phyloP scores from a whole-genome alignment of 1,140 invertebrate species.

The Ylistrum balloti region DNA sequence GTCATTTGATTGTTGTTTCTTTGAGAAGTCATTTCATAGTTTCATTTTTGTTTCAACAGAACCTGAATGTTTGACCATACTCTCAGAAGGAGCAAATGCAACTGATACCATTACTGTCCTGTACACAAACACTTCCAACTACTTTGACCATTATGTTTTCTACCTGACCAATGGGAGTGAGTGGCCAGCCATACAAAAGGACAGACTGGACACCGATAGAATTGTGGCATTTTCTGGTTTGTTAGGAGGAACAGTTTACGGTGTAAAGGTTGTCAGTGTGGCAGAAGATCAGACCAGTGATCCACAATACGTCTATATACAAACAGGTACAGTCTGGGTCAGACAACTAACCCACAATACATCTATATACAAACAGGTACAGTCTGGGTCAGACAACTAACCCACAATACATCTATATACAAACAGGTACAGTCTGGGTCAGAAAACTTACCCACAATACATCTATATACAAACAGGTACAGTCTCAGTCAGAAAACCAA shows the following conservation, averaged over 20 bases:
- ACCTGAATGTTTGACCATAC: conserved; percentile 63
- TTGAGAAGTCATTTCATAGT: too few relatives aligned
- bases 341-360: too few relatives aligned
- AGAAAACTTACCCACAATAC: too few relatives aligned
- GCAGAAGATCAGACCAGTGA: conserved; percentile 69
- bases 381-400: too few relatives aligned
- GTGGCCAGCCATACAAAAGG: conserved; percentile 54
- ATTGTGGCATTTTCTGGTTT: conserved; percentile 68
- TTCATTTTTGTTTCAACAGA: conserved; percentile 61
- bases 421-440: not conserved
- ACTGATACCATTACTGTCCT: conserved; percentile 63
- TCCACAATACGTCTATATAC: conserved; percentile 56
- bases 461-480: too few relatives aligned
- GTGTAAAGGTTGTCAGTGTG: conserved; percentile 66
- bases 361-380: not conserved
- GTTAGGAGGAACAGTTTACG: conserved; percentile 68
- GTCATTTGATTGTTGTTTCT: too few relatives aligned
- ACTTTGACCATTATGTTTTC: conserved; percentile 73
- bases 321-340: conserved; percentile 72
- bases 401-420: too few relatives aligned
- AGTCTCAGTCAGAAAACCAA: too few relatives aligned
- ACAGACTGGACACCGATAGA: conserved; percentile 58
- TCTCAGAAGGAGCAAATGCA: conserved; percentile 53
- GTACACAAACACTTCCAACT: conserved; percentile 63
- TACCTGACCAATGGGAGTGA: conserved; percentile 52